Conservation (phyloP, 1,140 invertebrate species). For the Orussus abietinus region DNA sequence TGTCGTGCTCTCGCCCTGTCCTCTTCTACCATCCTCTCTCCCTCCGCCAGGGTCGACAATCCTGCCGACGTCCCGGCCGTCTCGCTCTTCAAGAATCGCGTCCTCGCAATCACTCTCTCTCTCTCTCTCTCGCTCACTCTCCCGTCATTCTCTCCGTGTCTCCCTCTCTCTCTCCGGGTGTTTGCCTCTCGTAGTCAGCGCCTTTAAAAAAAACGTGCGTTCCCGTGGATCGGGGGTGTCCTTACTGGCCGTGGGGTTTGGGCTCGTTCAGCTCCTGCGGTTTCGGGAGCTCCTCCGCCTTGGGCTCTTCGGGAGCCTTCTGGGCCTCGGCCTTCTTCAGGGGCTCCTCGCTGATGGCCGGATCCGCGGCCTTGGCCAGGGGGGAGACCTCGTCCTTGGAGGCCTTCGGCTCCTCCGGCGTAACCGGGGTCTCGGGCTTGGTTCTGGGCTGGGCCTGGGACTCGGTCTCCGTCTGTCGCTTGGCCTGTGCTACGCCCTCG, state of each 20-base stretch:
- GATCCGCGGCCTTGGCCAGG: constrained; percentile 11
- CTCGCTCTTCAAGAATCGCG: too few relatives aligned
- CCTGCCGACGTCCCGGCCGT: too few relatives aligned
- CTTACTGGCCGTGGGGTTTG: too few relatives aligned
- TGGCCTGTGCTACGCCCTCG: constrained; percentile 1
- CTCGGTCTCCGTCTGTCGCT: constrained; percentile 7
- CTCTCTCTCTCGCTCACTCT: constrained; percentile 22
- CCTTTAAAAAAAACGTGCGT: constrained; percentile 25
- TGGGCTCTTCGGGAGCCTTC: constrained; percentile 15
- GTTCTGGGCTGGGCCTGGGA: constrained; percentile 9
- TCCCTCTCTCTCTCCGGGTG: constrained; percentile 7
- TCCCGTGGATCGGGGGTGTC: constrained; percentile 21
- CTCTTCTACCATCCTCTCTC: constrained; percentile 20
- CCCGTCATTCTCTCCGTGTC: constrained; percentile 16
- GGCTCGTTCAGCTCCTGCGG: constrained; percentile 31
- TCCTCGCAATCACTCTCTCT: constrained; percentile 19
- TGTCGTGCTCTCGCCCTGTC: constrained; percentile 18
- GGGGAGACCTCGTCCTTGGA: not conserved
- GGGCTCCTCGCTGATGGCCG: constrained; percentile 18
- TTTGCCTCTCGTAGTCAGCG: too few relatives aligned
- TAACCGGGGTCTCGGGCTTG: constrained; percentile 19
- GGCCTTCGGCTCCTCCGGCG: not conserved
- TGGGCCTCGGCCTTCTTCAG: constrained; percentile 19
- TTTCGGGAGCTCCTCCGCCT: constrained; percentile 35
- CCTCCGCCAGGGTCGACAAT: not conserved